Percentiles rank a stretch among this genome's conserved stretches.
phyloP scores from a whole-genome alignment of 1,140 invertebrate genomes.

The Drosophila novamexicana region DNA sequence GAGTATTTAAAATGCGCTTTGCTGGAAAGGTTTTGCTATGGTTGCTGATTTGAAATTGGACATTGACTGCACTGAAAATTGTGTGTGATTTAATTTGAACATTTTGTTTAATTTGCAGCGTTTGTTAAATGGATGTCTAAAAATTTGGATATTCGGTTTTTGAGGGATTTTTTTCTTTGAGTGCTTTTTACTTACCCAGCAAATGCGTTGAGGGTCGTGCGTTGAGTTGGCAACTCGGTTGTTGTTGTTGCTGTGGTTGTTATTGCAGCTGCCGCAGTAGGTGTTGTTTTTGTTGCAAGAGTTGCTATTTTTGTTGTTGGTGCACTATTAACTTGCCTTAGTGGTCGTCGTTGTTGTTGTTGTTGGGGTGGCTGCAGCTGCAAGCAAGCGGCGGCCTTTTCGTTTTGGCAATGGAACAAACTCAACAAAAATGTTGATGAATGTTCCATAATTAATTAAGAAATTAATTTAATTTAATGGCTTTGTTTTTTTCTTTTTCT shows the following conservation, averaged over 20 bases:
- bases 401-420: constrained; percentile 72
- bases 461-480: constrained; percentile 51
- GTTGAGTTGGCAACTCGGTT: constrained; percentile 28
- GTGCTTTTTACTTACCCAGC: constrained; percentile 58
- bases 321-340: constrained; percentile 16
- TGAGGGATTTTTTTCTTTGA: background rate
- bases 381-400: constrained; percentile 66
- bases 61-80: constrained; percentile 37
- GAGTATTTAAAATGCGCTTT: constrained; percentile 11
- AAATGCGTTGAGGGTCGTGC: constrained; percentile 42
- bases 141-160: background rate
- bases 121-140: constrained; percentile 13
- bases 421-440: constrained; percentile 78
- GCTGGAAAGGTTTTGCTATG: background rate
- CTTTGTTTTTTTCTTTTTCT: constrained; percentile 15
- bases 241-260: constrained; percentile 17
- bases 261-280: background rate
- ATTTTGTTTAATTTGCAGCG: constrained; percentile 38
- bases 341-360: constrained; percentile 49
- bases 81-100: constrained; percentile 51
- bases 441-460: constrained; percentile 78
- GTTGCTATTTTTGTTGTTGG: constrained; percentile 25
- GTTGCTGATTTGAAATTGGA: constrained; percentile 22
- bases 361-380: constrained; percentile 52
- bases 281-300: constrained; percentile 26